phyloP scores from a whole-genome alignment of 2,888 invertebrate genomes.

The Creontiades dilutus region DNA sequence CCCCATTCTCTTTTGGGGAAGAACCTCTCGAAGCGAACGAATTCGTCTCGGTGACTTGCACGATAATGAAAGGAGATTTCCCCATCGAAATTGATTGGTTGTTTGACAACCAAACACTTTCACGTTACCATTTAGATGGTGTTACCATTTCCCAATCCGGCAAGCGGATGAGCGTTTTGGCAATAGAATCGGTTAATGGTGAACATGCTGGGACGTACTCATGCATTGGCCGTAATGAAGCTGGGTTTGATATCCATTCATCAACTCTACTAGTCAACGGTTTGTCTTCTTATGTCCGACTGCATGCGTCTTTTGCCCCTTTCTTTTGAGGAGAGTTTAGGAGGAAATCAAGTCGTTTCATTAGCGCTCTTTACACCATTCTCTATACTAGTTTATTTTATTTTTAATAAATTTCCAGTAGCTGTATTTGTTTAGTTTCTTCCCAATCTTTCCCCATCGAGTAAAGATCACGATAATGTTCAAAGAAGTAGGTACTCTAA shows the following conservation, averaged over 20 bases:
- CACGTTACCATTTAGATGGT: constrained; percentile 79
- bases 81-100: constrained; percentile 86
- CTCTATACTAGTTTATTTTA: too few relatives aligned
- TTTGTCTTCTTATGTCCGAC: constrained; percentile 77
- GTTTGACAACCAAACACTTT: constrained; percentile 80
- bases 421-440: too few relatives aligned
- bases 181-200: constrained; percentile 85
- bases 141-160: constrained; percentile 82
- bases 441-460: too few relatives aligned
- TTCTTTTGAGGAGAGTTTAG: too few relatives aligned
- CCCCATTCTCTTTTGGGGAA: constrained; percentile 76
- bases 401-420: too few relatives aligned
- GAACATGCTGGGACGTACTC: constrained; percentile 88
- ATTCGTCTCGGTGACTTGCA: constrained; percentile 80
- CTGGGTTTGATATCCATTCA: constrained; percentile 84
- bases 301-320: too few relatives aligned
- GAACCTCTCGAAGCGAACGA: constrained; percentile 75
- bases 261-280: constrained; percentile 86
- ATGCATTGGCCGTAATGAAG: constrained; percentile 85
- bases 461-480: too few relatives aligned
- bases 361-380: too few relatives aligned
- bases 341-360: too few relatives aligned
- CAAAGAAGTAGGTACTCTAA: too few relatives aligned
- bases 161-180: constrained; percentile 83
- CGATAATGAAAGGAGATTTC: constrained; percentile 81